Evolutionary conservation across 2,888 invertebrate species (phyloP).

Genomic region (Elgonia sp.): DNA sequence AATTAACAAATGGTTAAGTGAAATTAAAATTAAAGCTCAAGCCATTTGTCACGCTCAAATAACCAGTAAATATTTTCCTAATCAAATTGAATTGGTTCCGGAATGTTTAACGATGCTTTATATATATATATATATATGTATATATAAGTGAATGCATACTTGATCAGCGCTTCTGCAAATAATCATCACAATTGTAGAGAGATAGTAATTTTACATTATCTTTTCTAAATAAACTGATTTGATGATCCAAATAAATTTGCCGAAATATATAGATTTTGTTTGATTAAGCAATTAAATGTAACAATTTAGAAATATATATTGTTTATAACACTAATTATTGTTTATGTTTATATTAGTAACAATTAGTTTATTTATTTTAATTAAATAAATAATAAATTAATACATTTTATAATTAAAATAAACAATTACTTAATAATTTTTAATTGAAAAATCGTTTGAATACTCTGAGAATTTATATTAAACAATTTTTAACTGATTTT

Average conservation of each 20-base stretch:
- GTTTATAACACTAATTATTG: too few species aligned
- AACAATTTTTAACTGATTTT: neutral
- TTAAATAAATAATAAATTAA: neutral
- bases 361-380: too few species aligned
- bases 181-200: constrained; percentile 9
- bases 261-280: neutral
- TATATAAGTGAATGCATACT: constrained; percentile 18
- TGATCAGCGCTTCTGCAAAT: constrained; percentile 5
- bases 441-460: neutral
- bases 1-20: too few species aligned
- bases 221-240: neutral
- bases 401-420: too few species aligned
- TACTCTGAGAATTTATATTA: neutral
- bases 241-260: neutral
- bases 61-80: constrained; percentile 26
- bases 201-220: constrained; percentile 7
- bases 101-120: neutral
- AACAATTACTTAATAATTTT: neutral
- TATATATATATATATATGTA: too few species aligned
- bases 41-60: neutral
- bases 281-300: neutral
- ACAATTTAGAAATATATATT: neutral
- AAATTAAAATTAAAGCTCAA: too few species aligned
- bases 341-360: too few species aligned
- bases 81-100: constrained; percentile 21